Conservation (phyloP, 2,113 vertebrate species). For the Syrmaticus mikado region DNA sequence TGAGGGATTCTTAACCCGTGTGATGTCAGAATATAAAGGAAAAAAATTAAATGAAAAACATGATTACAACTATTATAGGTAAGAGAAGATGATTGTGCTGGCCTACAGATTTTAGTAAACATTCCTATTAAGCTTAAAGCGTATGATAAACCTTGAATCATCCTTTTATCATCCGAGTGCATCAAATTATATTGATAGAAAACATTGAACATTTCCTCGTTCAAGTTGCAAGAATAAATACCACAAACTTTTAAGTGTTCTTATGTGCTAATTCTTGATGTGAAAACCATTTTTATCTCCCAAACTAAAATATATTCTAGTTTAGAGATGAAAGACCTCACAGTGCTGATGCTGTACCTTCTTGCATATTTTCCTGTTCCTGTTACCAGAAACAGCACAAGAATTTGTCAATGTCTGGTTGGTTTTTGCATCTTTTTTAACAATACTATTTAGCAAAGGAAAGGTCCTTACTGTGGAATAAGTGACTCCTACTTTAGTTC, state of each 20-base stretch:
- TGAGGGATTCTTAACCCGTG: slow-evolving; percentile 31
- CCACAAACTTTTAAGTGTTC: background rate
- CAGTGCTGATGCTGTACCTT: background rate
- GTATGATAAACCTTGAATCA: slow-evolving; percentile 14
- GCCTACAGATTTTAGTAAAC: slow-evolving; percentile 51
- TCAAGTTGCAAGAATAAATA: slow-evolving; percentile 1
- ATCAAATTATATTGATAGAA: background rate
- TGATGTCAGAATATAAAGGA: background rate
- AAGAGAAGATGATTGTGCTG: slow-evolving; percentile 33
- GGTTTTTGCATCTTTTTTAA: background rate
- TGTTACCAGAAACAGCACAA: background rate
- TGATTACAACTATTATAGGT: slow-evolving; percentile 13
- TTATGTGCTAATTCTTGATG: background rate
- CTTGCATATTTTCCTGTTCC: background rate
- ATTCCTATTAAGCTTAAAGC: slow-evolving; percentile 70
- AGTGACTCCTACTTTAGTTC: slow-evolving; percentile 13
- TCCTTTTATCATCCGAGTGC: slow-evolving; percentile 6
- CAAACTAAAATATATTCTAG: background rate
- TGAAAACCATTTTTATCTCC: background rate
- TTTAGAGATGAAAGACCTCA: background rate
- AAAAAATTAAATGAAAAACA: slow-evolving; percentile 8
- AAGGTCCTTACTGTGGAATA: slow-evolving; percentile 26
- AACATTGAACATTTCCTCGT: background rate
- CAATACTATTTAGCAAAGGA: background rate
- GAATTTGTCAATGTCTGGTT: background rate